These are phyloP conservation scores for Rafetus swinhoei DNA, from an alignment of 2,113 vertebrate species.

Conservation along the genomic window DNA sequence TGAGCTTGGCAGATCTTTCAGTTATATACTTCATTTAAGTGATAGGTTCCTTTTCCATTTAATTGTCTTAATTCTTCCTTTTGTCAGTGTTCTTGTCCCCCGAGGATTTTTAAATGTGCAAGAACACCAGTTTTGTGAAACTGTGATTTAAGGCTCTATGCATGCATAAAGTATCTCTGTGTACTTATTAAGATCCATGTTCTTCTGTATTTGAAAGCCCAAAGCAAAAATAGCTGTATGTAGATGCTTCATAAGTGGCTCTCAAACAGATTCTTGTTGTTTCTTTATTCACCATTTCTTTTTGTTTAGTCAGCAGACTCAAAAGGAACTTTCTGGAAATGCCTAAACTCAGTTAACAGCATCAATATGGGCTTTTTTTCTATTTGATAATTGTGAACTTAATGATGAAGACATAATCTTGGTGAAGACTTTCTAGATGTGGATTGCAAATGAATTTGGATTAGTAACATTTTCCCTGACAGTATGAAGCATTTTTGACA, in stretches of 20 bases:
- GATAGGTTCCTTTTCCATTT: neutral
- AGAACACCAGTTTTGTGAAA: neutral
- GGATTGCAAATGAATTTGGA: neutral
- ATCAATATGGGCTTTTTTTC: neutral
- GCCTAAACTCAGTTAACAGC: neutral
- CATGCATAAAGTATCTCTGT: neutral
- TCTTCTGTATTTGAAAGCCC: neutral
- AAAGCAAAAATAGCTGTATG: neutral
- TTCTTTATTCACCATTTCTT: neutral
- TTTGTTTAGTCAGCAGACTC: neutral
- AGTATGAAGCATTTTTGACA: neutral
- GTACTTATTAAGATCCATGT: neutral
- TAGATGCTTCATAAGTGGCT: neutral
- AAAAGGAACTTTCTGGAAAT: neutral
- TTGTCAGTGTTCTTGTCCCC: neutral
- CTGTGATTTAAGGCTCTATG: neutral
- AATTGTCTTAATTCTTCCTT: neutral
- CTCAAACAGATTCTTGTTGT: neutral
- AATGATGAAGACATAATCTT: neutral
- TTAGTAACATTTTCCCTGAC: neutral
- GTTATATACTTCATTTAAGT: neutral
- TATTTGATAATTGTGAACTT: neutral
- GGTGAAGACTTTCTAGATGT: neutral
- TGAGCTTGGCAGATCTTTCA: neutral
- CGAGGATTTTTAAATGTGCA: neutral